phyloP scores from a whole-genome alignment of 1,140 invertebrate genomes.

The Neodiprion virginianus region DNA sequence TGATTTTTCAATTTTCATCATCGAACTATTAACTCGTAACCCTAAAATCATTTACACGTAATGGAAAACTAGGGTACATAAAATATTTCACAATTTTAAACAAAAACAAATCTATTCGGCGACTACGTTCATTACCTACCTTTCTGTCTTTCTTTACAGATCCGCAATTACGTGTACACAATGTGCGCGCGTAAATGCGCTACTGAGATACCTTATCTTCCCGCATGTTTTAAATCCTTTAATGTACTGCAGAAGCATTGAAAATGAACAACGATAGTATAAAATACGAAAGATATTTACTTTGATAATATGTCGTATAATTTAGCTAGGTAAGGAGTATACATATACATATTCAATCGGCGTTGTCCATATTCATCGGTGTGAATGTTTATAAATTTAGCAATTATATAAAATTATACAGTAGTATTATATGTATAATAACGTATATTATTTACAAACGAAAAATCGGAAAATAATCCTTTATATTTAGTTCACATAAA shows the following conservation, averaged over 20 bases:
- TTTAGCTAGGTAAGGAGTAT: conserved; percentile 49
- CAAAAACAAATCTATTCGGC: neutral
- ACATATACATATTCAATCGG: conserved; percentile 17
- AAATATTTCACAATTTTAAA: neutral
- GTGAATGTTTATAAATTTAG: neutral
- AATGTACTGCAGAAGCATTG: no score
- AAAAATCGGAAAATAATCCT: neutral
- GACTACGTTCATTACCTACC: neutral
- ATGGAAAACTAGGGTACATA: neutral
- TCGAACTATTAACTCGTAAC: conserved; percentile 10
- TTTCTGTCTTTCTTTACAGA: no score
- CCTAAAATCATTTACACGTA: neutral
- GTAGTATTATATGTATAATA: neutral
- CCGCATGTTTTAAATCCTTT: neutral
- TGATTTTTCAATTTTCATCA: conserved; percentile 21
- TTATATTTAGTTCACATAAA: neutral
- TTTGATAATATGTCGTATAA: conserved; percentile 51
- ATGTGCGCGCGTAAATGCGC: no score
- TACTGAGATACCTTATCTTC: neutral
- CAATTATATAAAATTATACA: neutral
- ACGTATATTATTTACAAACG: neutral
- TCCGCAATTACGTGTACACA: no score
- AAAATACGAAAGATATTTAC: conserved; percentile 61
- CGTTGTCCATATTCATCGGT: conserved; percentile 1
- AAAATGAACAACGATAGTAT: conserved; percentile 28